A percentile compares a stretch with the other conserved stretches of the same genome.
Evolutionary conservation across 1,140 invertebrate genomes (phyloP).

Genomic region (Steinernema feltiae): DNA sequence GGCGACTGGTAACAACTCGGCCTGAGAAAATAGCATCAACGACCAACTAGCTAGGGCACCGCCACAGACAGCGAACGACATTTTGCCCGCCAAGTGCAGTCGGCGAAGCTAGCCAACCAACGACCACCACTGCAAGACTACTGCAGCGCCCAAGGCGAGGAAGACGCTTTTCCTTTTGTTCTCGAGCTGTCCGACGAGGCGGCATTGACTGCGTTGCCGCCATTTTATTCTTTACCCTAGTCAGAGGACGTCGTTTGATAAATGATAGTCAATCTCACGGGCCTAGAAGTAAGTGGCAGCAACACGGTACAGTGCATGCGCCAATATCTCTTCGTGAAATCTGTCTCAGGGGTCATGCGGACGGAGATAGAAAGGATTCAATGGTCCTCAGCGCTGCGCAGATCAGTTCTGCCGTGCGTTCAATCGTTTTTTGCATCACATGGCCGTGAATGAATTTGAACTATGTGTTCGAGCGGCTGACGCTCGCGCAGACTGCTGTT

Average conservation of each 20-base stretch:
- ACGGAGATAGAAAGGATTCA: too few relatives aligned
- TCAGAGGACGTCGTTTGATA: background rate
- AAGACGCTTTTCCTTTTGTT: background rate
- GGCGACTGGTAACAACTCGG: background rate
- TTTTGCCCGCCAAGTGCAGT: background rate
- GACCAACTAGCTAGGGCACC: background rate
- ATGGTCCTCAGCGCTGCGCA: too few relatives aligned
- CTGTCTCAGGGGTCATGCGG: background rate
- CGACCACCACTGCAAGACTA: background rate
- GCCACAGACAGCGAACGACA: background rate
- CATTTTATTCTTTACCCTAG: background rate
- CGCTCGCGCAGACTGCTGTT: too few relatives aligned
- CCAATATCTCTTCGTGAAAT: background rate
- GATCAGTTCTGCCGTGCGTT: too few relatives aligned
- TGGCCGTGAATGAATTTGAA: background rate
- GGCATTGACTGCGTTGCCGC: background rate
- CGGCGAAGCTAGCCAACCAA: background rate
- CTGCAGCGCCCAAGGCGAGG: background rate
- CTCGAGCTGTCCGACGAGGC: background rate
- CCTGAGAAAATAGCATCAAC: background rate
- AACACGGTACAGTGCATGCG: background rate
- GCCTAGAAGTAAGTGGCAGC: too few relatives aligned
- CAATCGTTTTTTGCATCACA: too few relatives aligned
- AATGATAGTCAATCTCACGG: background rate
- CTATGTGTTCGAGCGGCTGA: background rate